These are phyloP conservation scores for Sporophila hypoxantha DNA, from an alignment of 2,113 vertebrate species.

Conservation along the genomic window DNA sequence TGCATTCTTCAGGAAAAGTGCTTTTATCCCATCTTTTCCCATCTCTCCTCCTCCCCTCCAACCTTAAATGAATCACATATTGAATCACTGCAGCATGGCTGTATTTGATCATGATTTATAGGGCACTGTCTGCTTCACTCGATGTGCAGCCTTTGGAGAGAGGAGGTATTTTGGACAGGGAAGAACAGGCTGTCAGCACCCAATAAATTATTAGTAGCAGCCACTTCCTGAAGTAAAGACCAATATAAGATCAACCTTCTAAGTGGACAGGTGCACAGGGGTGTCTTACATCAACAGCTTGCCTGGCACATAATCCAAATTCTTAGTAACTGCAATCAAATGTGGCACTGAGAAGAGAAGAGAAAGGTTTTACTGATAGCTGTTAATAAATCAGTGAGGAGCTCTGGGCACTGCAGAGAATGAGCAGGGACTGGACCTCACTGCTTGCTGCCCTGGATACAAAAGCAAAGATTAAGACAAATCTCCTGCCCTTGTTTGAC, in stretches of 20 bases:
- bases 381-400: background rate
- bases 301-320: background rate
- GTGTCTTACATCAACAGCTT: background rate
- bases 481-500: background rate
- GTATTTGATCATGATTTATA: slow-evolving; percentile 54
- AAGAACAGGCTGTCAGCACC: slow-evolving; percentile 40
- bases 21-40: slow-evolving; percentile 55
- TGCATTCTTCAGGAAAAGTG: slow-evolving; percentile 25
- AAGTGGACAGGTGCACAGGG: slow-evolving; percentile 41
- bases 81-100: slow-evolving; percentile 17
- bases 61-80: slow-evolving; percentile 47
- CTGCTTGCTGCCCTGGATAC: background rate
- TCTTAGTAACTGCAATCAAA: background rate
- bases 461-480: background rate
- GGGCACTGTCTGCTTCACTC: slow-evolving; percentile 26
- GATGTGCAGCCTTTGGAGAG: background rate
- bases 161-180: slow-evolving; percentile 28
- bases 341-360: background rate
- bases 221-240: slow-evolving; percentile 26
- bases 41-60: slow-evolving; percentile 14
- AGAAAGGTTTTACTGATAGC: background rate
- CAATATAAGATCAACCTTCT: background rate
- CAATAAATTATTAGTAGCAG: slow-evolving; percentile 42
- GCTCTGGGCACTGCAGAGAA: background rate
- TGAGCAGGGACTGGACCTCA: background rate